phyloP scores from a whole-genome alignment of 2,888 invertebrate genomes.

The Lycia hirtaria region DNA sequence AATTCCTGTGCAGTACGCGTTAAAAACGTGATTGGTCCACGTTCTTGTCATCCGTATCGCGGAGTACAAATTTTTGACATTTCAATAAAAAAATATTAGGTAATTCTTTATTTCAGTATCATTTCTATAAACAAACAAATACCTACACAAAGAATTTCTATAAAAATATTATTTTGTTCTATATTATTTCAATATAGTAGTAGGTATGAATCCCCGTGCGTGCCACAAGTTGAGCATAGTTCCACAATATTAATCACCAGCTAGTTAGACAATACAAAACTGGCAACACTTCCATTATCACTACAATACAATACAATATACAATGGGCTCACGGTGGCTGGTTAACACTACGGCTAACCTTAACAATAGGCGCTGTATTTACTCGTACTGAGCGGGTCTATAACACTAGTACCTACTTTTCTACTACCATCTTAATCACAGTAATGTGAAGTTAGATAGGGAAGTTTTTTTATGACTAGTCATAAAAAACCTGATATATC shows the following conservation, averaged over 20 bases:
- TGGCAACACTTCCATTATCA: conserved; percentile 16
- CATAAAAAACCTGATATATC: too few species aligned
- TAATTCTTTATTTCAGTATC: too few species aligned
- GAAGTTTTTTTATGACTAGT: too few species aligned
- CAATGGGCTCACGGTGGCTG: conserved; percentile 4
- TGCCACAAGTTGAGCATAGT: conserved; percentile 1
- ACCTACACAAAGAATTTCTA: too few species aligned
- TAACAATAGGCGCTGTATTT: conserved; percentile 3
- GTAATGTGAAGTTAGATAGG: neutral
- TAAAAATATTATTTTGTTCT: neutral
- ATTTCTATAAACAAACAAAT: too few species aligned
- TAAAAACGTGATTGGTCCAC: too few species aligned
- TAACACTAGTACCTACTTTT: neutral
- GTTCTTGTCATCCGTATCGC: too few species aligned
- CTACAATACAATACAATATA: conserved; percentile 21
- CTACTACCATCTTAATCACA: neutral
- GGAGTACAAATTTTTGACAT: too few species aligned
- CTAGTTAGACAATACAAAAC: conserved; percentile 21
- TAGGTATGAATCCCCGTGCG: neutral
- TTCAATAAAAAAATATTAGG: too few species aligned
- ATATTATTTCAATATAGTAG: neutral
- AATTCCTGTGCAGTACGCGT: too few species aligned
- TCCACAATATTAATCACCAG: conserved; percentile 18
- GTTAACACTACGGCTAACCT: conserved; percentile 6
- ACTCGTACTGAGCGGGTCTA: conserved; percentile 3